Conservation (phyloP, 2,888 invertebrate genomes). For the Uropetala carovei region DNA sequence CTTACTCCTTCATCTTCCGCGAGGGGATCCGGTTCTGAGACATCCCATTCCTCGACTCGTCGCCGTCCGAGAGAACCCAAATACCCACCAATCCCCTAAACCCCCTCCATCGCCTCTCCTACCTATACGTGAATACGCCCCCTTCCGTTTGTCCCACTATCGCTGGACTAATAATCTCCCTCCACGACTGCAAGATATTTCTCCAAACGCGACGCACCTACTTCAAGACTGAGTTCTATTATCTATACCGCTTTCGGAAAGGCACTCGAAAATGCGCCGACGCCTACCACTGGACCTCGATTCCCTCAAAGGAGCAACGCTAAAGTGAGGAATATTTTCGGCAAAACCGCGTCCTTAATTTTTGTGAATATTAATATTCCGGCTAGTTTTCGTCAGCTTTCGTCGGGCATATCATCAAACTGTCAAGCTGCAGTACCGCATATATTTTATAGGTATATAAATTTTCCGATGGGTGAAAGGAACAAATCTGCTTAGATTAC, state of each 20-base stretch:
- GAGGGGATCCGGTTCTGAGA: conserved; percentile 18
- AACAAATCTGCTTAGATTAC: too few species aligned
- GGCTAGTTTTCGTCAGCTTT: too few species aligned
- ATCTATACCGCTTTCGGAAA: neutral
- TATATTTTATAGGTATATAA: too few species aligned
- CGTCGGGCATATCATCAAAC: too few species aligned
- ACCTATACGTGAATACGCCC: neutral
- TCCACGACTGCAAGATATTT: neutral
- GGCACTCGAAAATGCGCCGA: neutral
- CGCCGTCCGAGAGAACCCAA: neutral
- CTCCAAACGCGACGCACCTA: neutral
- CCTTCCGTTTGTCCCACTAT: neutral
- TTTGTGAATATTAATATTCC: too few species aligned
- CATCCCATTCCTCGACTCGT: conserved; percentile 3
- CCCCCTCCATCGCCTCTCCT: neutral
- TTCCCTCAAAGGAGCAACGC: neutral
- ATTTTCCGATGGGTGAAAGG: too few species aligned
- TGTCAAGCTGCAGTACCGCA: too few species aligned
- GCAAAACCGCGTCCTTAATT: neutral
- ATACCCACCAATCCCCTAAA: neutral
- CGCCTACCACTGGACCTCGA: neutral
- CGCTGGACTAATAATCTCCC: neutral
- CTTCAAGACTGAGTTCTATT: neutral
- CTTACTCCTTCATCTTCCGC: neutral
- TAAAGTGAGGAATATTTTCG: neutral